A percentile compares a stretch with the other conserved stretches of the same genome.
Evolutionary conservation across 2,888 invertebrate genomes (phyloP).

Genomic region (Ariolimax columbianus): DNA sequence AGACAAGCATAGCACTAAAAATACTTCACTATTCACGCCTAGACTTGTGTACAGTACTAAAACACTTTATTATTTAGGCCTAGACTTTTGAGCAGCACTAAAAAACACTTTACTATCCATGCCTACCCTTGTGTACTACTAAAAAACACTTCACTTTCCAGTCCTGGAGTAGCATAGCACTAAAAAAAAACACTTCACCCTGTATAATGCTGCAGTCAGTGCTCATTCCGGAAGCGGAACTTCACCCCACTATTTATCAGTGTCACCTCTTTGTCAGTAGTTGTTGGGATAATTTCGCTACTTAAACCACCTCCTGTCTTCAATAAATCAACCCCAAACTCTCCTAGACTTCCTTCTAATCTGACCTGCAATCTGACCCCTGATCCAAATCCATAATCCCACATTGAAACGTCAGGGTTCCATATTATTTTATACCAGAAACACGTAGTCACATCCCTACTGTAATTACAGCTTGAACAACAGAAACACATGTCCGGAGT

Average conservation of each 20-base stretch:
- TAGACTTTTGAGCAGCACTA: too few species aligned
- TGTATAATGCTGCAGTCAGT: too few species aligned
- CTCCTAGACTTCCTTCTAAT: background rate
- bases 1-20: too few species aligned
- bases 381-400: background rate
- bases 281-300: background rate
- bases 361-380: background rate
- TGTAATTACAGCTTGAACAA: background rate
- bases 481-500: background rate
- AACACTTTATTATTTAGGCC: too few species aligned
- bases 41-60: too few species aligned
- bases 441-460: background rate
- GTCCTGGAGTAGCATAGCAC: too few species aligned
- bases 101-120: too few species aligned
- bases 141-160: too few species aligned
- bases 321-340: background rate
- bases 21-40: too few species aligned
- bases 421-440: background rate
- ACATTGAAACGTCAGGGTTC: background rate
- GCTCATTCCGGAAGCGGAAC: too few species aligned
- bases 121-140: too few species aligned
- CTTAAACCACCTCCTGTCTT: background rate
- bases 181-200: too few species aligned
- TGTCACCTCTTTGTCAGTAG: background rate
- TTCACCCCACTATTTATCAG: background rate